Base-by-base conservation (phyloP, 2,888 invertebrate genomes). In the Xylocampa areola region DNA sequence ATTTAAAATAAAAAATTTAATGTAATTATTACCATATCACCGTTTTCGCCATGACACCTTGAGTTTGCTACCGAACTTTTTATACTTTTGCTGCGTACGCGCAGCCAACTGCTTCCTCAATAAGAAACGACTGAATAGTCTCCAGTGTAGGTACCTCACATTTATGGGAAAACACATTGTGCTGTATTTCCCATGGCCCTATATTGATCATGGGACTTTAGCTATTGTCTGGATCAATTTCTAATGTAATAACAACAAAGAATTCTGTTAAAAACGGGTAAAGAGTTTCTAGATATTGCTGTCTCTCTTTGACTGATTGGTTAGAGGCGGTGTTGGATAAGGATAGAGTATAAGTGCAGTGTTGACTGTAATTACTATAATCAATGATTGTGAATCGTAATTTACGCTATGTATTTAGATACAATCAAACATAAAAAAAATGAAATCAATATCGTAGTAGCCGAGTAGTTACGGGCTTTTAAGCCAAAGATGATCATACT, bases 121-220 rank as follows among this genome's bases (percentile, higher is more conserved):
- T 48, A 87, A 35, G 29, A 84, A 61, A 13, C 83, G 81, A 62
- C 84, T 76, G 59, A 90, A 57, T 74, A 88, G 44, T 68, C 81
- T 84, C 67, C 89, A 71, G 65, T 83, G 83, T 52, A 70, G 59
- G 60, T 78, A 78, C 70, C 76, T 82, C 49, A 82, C 50, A 67
- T 78, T 70, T 69, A 85, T 78, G 72, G 88, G 84, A 77, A 92
- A 82, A 83, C 92, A 92, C 91, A 92, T 91, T 77, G 82, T 85
- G 57, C 36, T 37, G 43, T 44, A 60, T 68, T 81, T 87, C 82
- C 84, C 88, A 87, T 88, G 79, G 76, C 73, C 76, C 77, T 81
- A 79, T 76, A 67, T 66, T 54, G 57, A 67, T 73, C 66, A 63
- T 75, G 68, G 55, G 61, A 73, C 51, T 58, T 59, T 52, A 43